Evolutionary conservation across 92 coral and sea anemone genomes (phyloP), one percentile per base, ranked within the genome.

Genomic region (Phenganax subtilis): DNA sequence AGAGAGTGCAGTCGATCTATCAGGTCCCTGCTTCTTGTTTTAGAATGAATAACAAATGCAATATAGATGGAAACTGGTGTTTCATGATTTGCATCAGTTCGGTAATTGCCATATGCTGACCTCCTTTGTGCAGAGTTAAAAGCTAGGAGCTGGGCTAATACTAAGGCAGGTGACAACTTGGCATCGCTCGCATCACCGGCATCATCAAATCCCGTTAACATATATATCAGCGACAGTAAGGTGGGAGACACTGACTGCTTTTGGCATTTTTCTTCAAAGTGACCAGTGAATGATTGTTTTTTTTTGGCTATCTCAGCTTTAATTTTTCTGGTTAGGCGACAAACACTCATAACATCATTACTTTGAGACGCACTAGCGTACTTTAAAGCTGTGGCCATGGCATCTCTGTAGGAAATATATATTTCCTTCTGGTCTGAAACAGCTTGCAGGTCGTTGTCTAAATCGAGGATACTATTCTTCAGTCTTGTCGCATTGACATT

Each of bases 351-450:
- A 12, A 69, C 75, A 69, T 51, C 75, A 69, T 20, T 69, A 9
- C 5, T 52, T 51, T 69, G 52, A 51, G 75, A 69, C 8, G 0
- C 25, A 71, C 76, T 71, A 53, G 76, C 76, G 37, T 71, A 71
- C 16, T 71, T 71, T 17, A 71, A 71, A 29, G 76, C 76, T 1
- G 76, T 20, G 7, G 76, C 76, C 76, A 71, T 71, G 10, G 31
- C 76, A 71, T 71, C 76, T 71, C 8, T 71, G 76, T 71, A 71
- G 9, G 76, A 71, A 31, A 71, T 29, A 37, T 51, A 71, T 0
- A 71, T 71, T 71, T 71, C 76, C 57, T 71, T 71, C 76, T 71
- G 31, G 56, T 71, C 76, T 29, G 76, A 55, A 75, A 75, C 62
- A 52, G 80, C 80, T 75, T 75, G 80, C 80, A 54, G 62, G 62